A percentile compares a stretch with the other conserved stretches of the same genome.
Evolutionary conservation across 1,140 invertebrate genomes (phyloP).

Genomic region (Lucilia sericata): DNA sequence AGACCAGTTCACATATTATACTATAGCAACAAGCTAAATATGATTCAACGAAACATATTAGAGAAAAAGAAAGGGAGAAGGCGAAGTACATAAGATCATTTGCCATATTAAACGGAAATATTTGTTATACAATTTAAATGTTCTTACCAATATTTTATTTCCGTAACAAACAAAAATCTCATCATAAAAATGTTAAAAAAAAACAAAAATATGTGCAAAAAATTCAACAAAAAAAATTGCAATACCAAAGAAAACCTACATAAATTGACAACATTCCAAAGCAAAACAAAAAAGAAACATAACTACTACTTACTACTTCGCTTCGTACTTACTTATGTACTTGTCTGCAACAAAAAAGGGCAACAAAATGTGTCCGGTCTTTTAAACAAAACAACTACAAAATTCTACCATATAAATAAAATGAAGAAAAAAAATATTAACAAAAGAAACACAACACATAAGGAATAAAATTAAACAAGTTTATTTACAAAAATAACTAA

Average conservation of each 20-base stretch:
- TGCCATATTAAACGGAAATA: no score
- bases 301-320: not conserved
- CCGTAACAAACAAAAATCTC: no score
- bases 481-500: not conserved
- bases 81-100: no score
- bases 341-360: not conserved
- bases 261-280: conserved; percentile 37
- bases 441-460: not conserved
- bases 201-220: no score
- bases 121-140: no score
- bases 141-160: no score
- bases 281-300: not conserved
- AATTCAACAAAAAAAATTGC: not conserved
- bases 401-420: not conserved
- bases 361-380: conserved; percentile 4
- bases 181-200: no score
- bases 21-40: no score
- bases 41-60: no score
- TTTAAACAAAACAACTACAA: not conserved
- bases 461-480: conserved; percentile 3
- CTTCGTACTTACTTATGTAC: not conserved
- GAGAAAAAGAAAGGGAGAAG: no score
- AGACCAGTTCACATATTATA: no score
- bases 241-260: conserved; percentile 19
- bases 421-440: no score